Evolutionary conservation across 2,888 invertebrate genomes (phyloP).

Genomic region (Agonum fuliginosum): DNA sequence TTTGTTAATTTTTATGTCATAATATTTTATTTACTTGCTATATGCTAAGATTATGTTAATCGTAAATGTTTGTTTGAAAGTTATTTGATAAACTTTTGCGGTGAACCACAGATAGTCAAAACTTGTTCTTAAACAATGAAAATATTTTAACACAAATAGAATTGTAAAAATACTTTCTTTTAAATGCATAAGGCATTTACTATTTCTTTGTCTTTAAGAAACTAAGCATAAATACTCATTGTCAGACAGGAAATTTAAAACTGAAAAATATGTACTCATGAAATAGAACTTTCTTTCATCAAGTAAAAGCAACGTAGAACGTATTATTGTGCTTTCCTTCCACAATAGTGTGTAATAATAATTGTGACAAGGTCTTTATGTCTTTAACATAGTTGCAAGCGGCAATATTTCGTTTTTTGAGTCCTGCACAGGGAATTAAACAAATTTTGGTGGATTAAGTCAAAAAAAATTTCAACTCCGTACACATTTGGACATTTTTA

Average conservation of each 20-base stretch:
- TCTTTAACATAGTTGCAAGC: background rate
- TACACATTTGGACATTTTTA: no score
- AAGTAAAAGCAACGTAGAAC: no score
- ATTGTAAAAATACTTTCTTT: background rate
- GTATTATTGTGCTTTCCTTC: conserved; percentile 14
- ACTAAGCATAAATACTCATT: background rate
- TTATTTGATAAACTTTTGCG: conserved; percentile 1
- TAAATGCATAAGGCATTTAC: background rate
- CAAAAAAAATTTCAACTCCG: no score
- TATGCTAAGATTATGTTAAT: background rate
- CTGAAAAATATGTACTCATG: background rate
- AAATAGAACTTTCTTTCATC: conserved; percentile 10
- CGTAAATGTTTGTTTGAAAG: background rate
- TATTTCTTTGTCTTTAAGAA: conserved; percentile 1
- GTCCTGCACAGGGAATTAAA: no score
- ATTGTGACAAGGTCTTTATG: conserved; percentile 13
- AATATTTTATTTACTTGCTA: background rate
- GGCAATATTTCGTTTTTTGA: no score
- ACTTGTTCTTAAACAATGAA: background rate
- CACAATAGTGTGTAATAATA: conserved; percentile 7
- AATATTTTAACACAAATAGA: no score
- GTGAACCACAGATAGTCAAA: background rate
- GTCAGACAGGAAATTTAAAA: conserved; percentile 2
- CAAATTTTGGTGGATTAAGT: no score
- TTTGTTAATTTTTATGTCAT: no score